Base-by-base conservation (phyloP, 35 echinoderm and acorn worm genomes). In the Ptychodera flava region DNA sequence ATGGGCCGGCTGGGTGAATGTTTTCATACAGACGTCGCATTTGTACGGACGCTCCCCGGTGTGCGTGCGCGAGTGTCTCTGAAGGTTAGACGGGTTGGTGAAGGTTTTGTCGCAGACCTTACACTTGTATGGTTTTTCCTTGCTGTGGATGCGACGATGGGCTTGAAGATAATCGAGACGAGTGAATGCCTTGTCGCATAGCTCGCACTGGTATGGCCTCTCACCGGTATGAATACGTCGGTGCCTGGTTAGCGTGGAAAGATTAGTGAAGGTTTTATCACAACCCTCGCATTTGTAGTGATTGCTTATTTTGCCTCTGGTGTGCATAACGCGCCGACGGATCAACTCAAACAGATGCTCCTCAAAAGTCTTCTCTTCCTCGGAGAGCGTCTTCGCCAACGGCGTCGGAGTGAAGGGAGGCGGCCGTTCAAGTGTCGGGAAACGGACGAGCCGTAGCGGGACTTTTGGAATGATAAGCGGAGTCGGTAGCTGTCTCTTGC, bases 201-300 rank as follows among this genome's bases (percentile, higher is more conserved):
- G 38, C 28, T 37, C 36, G 76, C 95, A 98, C 16, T 80, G 35
- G 85, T 94, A 98, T 1, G 93, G 95, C 35, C 93, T 94, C 87
- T 94, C 89, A 0, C 93, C 95, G 0, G 90, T 88, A 64, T 94
- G 95, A 33, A 90, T 94, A 22, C 95, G 90, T 12, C 86, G 90
- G 83, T 98, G 95, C 28, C 91, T 91, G n/a, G 89, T 94, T 10
- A 98, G 90, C 1, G 93, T 98, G 31, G 95, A 94, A 78, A 90
- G 89, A 36, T 94, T 90, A 0, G 93, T 86, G 88, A 98, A 98
- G 0, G 95, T 86, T 78, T 92, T 94, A 0, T 79, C 32, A 34
- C 95, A 98, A 15, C 36, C 36, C 14, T 30, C 77, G 78, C 95
- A 98, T 0, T 53, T 79, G 85, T 94, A 98, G 0, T 92, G 95